Evolutionary conservation across 2,113 vertebrate genomes (phyloP), one percentile per base, ranked within the genome.

Genomic region (Chroicocephalus ridibundus): DNA sequence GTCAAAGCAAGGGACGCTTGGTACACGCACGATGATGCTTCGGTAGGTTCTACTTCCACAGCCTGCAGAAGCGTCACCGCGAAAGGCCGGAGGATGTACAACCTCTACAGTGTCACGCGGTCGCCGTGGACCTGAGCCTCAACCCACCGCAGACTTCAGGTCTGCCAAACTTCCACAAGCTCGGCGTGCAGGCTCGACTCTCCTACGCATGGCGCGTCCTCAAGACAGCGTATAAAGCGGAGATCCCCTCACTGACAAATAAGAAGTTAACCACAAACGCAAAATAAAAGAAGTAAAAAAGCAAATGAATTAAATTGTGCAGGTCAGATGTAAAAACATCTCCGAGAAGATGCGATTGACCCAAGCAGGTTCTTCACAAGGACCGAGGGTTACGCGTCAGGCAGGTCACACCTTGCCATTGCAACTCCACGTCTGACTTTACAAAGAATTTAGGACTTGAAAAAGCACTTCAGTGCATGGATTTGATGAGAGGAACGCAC

Each of bases 181-280:
- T 6, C 11, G 0, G 54, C 32, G 21, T 27, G 42, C 21, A 86
- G 81, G 22, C 75, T 75, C 0, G 0, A 20, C 25, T 69, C 13
- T 24, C n/a, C 44, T 11, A 75, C 5, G 11, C 32, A 20, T 1
- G 26, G 46, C 29, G 75, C 3, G 4, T 61, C 61, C 69, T 78
- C 7, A 1, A 81, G 68, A 49, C 38, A 16, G 12, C 0, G 3
- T 8, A 29, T 13, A 32, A 90, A 88, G 32, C 14, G 29, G 20
- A 20, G 42, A 76, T 34, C 13, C 18, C 36, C 61, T 65, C 76
- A 47, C 49, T 36, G n/a, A 60, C 17, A 85, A 88, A 86, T 17
- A 71, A 61, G 24, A 66, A 47, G 31, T 49, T 26, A 57, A 52
- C 29, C 55, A 38, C 44, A 52, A 76, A 44, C 0, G 3, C 13